Conservation (phyloP, 2,113 vertebrate genomes). For the Proteles cristata region DNA sequence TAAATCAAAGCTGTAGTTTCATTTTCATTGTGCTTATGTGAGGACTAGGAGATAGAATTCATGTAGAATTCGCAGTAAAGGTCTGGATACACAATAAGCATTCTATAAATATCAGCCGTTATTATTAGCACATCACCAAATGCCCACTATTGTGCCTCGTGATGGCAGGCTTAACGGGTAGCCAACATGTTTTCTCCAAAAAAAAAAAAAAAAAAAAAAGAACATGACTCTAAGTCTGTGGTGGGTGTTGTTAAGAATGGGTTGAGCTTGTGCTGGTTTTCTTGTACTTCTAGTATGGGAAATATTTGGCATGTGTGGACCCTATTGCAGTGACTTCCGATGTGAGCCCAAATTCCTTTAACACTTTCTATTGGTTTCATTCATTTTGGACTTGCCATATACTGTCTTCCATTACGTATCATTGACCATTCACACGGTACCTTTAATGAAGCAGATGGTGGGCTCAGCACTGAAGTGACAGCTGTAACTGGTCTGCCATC, state of each 20-base stretch:
- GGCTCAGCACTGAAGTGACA: not conserved
- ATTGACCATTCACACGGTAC: not conserved
- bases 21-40: not conserved
- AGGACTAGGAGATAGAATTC: not conserved
- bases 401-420: not conserved
- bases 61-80: not conserved
- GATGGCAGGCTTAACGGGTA: constrained; percentile 33
- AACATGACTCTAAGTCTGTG: not conserved
- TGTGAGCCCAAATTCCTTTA: not conserved
- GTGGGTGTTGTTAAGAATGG: not conserved
- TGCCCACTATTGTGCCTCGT: not conserved
- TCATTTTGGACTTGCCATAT: not conserved
- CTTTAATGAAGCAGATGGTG: not conserved
- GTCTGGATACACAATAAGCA: not conserved
- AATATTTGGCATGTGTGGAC: not conserved
- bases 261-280: not conserved
- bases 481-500: not conserved
- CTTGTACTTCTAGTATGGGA: not conserved
- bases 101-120: constrained; percentile 54
- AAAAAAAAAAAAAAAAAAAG: not conserved
- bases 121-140: constrained; percentile 1
- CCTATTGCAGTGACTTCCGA: not conserved
- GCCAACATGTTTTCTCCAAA: not conserved
- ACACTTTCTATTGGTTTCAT: not conserved
- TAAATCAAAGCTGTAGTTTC: not conserved